phyloP scores from a whole-genome alignment of 92 coral and sea anemone species.

The Zoanthus sansibaricus region DNA sequence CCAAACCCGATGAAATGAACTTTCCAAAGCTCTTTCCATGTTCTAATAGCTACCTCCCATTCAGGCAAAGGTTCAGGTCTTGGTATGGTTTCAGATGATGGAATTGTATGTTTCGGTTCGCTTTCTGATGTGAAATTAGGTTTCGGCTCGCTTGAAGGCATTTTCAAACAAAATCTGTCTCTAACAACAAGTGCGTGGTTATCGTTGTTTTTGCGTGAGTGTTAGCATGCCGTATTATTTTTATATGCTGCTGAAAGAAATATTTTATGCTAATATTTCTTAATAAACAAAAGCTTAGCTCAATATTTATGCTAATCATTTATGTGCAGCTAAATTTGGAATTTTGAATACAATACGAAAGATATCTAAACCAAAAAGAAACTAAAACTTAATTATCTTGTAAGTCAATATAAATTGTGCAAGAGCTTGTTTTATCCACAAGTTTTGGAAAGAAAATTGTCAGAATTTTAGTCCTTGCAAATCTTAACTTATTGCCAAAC shows the following conservation, averaged over 20 bases:
- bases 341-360: not conserved
- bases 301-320: not conserved
- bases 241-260: not conserved
- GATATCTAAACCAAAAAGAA: not conserved
- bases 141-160: constrained; percentile 17
- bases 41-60: constrained; percentile 70
- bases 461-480: too few relatives aligned
- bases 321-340: not conserved
- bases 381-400: too few relatives aligned
- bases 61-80: constrained; percentile 85
- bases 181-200: not conserved
- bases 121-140: constrained; percentile 15
- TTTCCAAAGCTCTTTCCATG: constrained; percentile 83
- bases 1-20: constrained; percentile 80
- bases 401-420: too few relatives aligned
- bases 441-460: too few relatives aligned
- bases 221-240: not conserved
- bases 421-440: too few relatives aligned
- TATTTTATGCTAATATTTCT: not conserved
- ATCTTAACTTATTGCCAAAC: too few relatives aligned
- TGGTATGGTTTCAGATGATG: constrained; percentile 12
- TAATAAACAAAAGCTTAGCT: not conserved
- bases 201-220: not conserved
- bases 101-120: not conserved
- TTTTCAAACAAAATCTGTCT: not conserved